Evolutionary conservation across 2,797 vertebrate genomes (phyloP), one percentile per base, ranked within the genome.

Genomic region (Onychomys torridus): DNA sequence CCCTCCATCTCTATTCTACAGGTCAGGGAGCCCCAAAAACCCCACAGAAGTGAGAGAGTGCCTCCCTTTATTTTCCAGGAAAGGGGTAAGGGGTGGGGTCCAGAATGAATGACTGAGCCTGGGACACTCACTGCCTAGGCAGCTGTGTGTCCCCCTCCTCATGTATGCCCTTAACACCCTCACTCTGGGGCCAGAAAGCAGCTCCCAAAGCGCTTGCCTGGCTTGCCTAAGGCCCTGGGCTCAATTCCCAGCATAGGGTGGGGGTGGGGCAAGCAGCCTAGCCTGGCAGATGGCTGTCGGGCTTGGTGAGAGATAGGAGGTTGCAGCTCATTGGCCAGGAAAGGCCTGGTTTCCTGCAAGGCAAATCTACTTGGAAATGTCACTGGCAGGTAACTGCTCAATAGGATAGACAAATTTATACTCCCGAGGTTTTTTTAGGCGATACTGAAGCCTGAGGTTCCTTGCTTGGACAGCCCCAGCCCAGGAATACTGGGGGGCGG

Each of bases 201-300:
- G 55, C 32, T 59, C 27, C 55, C 85, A 57, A 2, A 89, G 27
- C 23, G 21, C 37, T 21, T 34, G 71, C 55, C 55, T 46, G 55
- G 37, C 71, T 1, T 3, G 71, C 19, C 29, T n/a, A 43, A 61
- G 71, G 55, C 71, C 71, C 71, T 76, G 40, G 55, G 55, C 73
- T 77, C 37, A 5, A 10, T 14, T 34, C 55, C 40, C 87, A 89
- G 87, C 40, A 25, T 59, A 6, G 65, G 21, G 6, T 85, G 34
- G 49, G 67, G 9, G 52, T 32, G 14, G 49, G 37, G 61, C 59
- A 21, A 52, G 37, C 57, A 16, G 23, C 8, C 59, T 49, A 21
- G 75, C 37, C 13, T 67, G 69, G n/a, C 73, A 89, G 91, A 40
- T 93, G 91, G 89, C 84, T 34, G 14, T 76, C 46, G 12, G 82